Conservation (phyloP, 2,888 invertebrate genomes). For the Steinernema hermaphroditum region DNA sequence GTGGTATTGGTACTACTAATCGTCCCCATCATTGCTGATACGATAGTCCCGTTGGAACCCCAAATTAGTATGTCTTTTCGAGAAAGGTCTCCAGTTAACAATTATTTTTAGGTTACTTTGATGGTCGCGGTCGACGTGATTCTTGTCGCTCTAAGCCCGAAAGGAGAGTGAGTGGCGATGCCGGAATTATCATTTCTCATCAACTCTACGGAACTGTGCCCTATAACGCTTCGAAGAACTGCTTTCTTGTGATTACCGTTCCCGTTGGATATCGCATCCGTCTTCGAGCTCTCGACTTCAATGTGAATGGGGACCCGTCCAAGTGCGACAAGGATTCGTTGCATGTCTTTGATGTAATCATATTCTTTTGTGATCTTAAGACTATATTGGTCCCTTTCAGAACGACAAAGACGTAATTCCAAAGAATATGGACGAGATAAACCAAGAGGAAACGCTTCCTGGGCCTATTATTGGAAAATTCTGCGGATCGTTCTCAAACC, state of each 20-base stretch:
- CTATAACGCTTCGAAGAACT: constrained; percentile 36
- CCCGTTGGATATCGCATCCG: constrained; percentile 35
- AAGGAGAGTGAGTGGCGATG: constrained; percentile 31
- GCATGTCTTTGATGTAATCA: constrained; percentile 38
- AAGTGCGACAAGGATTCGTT: constrained; percentile 37
- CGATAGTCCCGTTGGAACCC: constrained; percentile 1
- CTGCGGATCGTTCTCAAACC: constrained; percentile 36
- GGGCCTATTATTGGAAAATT: constrained; percentile 37
- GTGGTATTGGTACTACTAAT: background rate
- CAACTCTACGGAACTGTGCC: constrained; percentile 33
- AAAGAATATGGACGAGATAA: constrained; percentile 28
- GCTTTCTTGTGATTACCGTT: constrained; percentile 33
- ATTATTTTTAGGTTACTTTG: constrained; percentile 24
- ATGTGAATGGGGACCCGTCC: constrained; percentile 31
- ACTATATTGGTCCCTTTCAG: constrained; percentile 26
- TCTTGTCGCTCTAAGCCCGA: constrained; percentile 31
- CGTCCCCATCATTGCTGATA: background rate
- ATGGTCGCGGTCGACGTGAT: constrained; percentile 33
- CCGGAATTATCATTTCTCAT: constrained; percentile 35
- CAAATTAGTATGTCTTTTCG: background rate
- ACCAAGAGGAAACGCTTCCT: constrained; percentile 30
- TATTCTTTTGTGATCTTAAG: background rate
- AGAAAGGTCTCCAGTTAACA: background rate
- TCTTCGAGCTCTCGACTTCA: constrained; percentile 36
- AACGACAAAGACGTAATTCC: constrained; percentile 32